Percentiles rank a stretch among this genome's conserved stretches.
These are phyloP conservation scores for Megathymus violae DNA, from an alignment of 1,140 invertebrate species.

Conservation along the genomic window DNA sequence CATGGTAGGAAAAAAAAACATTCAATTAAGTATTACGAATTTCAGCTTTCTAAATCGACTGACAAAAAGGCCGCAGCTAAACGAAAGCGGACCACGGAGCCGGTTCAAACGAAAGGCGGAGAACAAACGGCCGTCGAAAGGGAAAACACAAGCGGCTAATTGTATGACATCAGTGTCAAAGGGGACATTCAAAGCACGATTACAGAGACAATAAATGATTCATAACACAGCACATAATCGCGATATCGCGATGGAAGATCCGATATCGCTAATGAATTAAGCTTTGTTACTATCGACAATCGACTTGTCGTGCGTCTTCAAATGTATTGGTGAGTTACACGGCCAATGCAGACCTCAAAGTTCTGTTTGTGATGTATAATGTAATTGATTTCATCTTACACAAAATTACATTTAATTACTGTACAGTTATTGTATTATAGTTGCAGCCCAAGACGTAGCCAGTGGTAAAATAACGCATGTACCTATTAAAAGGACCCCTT, in stretches of 20 bases:
- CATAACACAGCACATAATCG: conserved; percentile 52
- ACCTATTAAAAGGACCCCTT: no score
- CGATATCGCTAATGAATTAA: conserved; percentile 52
- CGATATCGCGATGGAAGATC: conserved; percentile 49
- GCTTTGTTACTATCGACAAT: conserved; percentile 57
- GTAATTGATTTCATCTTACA: no score
- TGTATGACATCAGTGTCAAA: conserved; percentile 40
- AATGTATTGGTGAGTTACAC: no score
- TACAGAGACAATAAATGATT: conserved; percentile 59
- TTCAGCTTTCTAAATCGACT: conserved; percentile 17
- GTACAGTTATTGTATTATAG: no score
- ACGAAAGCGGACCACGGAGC: background rate
- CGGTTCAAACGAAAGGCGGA: conserved; percentile 12
- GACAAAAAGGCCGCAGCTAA: background rate
- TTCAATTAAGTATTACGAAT: conserved; percentile 18
- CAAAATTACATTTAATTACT: no score
- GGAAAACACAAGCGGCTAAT: conserved; percentile 18
- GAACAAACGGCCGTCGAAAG: conserved; percentile 12
- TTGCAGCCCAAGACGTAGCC: no score
- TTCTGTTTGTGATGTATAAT: no score
- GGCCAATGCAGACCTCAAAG: no score
- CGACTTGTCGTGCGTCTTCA: no score
- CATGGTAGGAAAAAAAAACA: background rate
- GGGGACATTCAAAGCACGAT: conserved; percentile 59
- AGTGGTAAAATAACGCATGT: no score